phyloP scores from a whole-genome alignment of 2,888 invertebrate genomes.

The Dryadula phaetusa region DNA sequence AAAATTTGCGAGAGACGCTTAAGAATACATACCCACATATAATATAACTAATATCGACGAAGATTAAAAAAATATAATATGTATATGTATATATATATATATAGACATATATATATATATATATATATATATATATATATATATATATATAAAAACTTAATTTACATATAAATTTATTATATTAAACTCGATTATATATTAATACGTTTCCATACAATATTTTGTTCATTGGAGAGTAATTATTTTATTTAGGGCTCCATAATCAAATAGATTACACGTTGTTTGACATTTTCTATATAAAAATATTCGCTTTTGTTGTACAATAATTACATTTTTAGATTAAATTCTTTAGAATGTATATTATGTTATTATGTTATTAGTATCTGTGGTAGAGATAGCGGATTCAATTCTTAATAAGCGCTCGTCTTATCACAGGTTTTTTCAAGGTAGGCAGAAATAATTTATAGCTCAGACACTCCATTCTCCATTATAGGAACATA shows the following conservation, averaged over 20 bases:
- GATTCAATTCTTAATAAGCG: too few species aligned
- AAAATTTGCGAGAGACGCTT: too few species aligned
- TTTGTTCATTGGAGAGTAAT: conserved; percentile 2
- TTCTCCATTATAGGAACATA: too few species aligned
- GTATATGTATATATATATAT: too few species aligned
- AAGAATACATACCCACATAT: too few species aligned
- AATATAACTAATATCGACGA: too few species aligned
- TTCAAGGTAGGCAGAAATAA: too few species aligned
- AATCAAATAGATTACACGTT: conserved; percentile 4
- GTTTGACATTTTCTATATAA: conserved; percentile 28
- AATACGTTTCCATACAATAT: not conserved
- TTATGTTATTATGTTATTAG: not conserved
- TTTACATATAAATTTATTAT: not conserved
- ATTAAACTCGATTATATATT: not conserved
- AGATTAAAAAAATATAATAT: too few species aligned
- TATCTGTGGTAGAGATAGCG: not conserved
- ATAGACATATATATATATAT: too few species aligned
- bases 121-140: too few species aligned
- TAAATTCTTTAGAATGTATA: not conserved
- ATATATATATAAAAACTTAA: not conserved
- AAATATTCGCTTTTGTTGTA: conserved; percentile 28
- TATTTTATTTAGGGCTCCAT: conserved; percentile 8
- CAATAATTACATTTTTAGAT: conserved; percentile 3
- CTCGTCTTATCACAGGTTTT: too few species aligned
- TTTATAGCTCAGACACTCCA: too few species aligned